Conservation (phyloP, 2,113 vertebrate species). For the Nansenia antarctica region DNA sequence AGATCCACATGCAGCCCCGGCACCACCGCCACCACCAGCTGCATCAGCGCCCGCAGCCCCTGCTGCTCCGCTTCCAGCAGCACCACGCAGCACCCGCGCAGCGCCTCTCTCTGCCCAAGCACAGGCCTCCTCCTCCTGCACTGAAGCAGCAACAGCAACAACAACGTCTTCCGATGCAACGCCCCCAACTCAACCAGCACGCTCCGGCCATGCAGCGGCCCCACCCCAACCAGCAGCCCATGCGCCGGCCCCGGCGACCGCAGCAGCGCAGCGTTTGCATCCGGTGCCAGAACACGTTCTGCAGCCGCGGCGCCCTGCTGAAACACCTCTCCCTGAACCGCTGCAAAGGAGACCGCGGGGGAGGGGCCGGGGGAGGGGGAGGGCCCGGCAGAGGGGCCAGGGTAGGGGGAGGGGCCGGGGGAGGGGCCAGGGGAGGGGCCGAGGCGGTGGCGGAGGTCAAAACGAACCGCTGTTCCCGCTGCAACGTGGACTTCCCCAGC, state of each 20-base stretch:
- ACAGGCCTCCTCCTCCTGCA: neutral
- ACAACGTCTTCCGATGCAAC: no score
- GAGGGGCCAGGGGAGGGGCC: conserved; percentile 25
- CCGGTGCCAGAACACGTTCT: conserved; percentile 72
- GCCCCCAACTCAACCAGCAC: no score
- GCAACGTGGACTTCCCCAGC: conserved; percentile 69
- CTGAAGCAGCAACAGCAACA: no score
- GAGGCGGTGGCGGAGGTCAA: no score
- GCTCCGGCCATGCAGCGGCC: neutral
- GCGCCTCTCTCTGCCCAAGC: conserved; percentile 44
- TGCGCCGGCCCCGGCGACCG: neutral
- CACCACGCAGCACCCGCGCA: conserved; percentile 27
- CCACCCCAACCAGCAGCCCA: conserved; percentile 6
- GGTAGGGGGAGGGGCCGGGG: no score
- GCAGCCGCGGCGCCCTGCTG: conserved; percentile 64
- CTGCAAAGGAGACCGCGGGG: conserved; percentile 58
- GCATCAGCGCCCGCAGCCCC: conserved; percentile 54
- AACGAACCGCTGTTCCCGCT: conserved; percentile 67
- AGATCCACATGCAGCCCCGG: conserved; percentile 70
- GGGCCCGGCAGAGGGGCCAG: conserved; percentile 22
- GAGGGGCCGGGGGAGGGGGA: conserved; percentile 42
- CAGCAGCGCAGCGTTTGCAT: conserved; percentile 59
- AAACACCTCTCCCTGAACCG: conserved; percentile 69
- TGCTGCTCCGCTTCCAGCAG: conserved; percentile 57
- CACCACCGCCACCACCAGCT: conserved; percentile 59